Evolutionary conservation across 2,797 vertebrate species (phyloP).

Genomic region (Pseudochirops corinnae): DNA sequence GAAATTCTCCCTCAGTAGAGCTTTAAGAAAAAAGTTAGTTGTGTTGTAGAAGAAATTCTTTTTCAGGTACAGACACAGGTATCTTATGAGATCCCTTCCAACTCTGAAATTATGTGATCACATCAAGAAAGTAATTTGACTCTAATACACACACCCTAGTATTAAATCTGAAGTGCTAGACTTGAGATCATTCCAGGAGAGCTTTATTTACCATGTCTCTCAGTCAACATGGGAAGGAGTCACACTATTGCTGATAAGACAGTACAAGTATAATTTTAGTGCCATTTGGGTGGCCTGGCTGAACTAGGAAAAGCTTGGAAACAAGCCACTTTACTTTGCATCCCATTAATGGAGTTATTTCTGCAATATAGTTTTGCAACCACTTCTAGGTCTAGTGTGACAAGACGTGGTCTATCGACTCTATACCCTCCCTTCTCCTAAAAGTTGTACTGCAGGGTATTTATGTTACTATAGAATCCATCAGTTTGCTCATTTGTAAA

Average conservation of each 20-base stretch:
- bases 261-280: not conserved
- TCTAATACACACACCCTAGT: not conserved
- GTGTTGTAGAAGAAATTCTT: not conserved
- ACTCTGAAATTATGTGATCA: not conserved
- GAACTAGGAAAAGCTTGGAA: not conserved
- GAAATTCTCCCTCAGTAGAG: not conserved
- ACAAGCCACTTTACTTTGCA: not conserved
- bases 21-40: not conserved
- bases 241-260: not conserved
- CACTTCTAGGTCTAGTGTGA: not conserved
- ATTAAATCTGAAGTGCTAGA: constrained; percentile 6
- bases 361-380: not conserved
- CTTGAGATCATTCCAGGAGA: constrained; percentile 8
- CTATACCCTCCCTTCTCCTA: not conserved
- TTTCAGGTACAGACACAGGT: not conserved
- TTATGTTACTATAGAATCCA: not conserved
- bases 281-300: not conserved
- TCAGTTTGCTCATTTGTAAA: not conserved
- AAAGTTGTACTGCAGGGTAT: not conserved
- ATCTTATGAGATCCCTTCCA: not conserved
- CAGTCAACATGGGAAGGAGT: not conserved
- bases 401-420: not conserved
- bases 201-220: constrained; percentile 52
- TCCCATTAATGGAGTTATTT: not conserved
- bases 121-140: not conserved